Percentiles rank a stretch among this genome's conserved stretches.
phyloP scores from a whole-genome alignment of 2,797 vertebrate species.

The Enteromius paludinosus region DNA sequence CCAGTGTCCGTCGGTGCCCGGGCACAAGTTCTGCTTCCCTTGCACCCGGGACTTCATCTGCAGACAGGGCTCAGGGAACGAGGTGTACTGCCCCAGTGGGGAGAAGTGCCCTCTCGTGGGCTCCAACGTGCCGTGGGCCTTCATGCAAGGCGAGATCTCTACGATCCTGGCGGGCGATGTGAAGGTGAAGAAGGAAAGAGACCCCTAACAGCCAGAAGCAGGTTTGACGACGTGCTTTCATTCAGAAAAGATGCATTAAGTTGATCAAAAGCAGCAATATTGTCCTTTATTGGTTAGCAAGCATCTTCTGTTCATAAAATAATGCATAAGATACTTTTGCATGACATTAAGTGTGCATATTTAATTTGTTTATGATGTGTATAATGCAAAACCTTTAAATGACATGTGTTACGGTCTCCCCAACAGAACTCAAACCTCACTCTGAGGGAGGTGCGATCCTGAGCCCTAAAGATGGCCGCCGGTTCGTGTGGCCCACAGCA shows the following conservation, averaged over 20 bases:
- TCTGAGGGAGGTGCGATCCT: conserved; percentile 26
- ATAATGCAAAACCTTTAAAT: neutral
- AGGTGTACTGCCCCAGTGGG: conserved; percentile 92
- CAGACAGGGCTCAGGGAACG: conserved; percentile 83
- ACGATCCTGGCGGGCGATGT: conserved; percentile 90
- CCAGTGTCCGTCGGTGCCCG: conserved; percentile 88
- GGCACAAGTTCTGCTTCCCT: conserved; percentile 93
- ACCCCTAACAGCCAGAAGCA: conserved; percentile 77
- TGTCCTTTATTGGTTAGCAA: neutral
- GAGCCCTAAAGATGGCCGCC: conserved; percentile 50
- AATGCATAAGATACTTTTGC: neutral
- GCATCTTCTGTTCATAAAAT: too few relatives aligned
- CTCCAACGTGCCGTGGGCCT: conserved; percentile 90
- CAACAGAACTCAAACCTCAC: conserved; percentile 27
- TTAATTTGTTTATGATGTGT: too few relatives aligned
- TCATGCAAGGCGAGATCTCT: conserved; percentile 92
- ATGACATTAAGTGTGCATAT: neutral
- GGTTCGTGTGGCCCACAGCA: conserved; percentile 36
- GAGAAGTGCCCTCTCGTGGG: conserved; percentile 89
- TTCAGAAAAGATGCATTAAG: neutral
- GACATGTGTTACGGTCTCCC: neutral
- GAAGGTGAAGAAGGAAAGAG: conserved; percentile 90
- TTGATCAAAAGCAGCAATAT: too few relatives aligned
- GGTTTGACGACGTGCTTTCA: conserved; percentile 37
- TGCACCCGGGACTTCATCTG: conserved; percentile 90